A percentile compares a stretch with the other conserved stretches of the same genome.
phyloP scores from a whole-genome alignment of 1,140 invertebrate species.

The Drosophila miranda region DNA sequence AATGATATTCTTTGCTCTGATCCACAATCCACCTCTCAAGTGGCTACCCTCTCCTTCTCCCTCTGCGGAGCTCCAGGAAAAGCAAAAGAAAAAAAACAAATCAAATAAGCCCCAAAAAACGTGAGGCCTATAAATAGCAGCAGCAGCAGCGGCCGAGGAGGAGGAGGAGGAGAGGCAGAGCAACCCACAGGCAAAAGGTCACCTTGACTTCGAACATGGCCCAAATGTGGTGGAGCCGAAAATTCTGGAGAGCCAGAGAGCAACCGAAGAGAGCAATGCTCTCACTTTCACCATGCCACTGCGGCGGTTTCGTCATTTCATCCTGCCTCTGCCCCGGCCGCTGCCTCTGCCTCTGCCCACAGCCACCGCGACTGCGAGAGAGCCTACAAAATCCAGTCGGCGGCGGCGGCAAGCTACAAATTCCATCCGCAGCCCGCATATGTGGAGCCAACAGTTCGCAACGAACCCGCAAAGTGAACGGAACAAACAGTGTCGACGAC shows the following conservation, averaged over 20 bases:
- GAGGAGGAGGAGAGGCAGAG: conserved; percentile 6
- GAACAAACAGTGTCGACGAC: conserved; percentile 68
- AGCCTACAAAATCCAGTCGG: conserved; percentile 68
- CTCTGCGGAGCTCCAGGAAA: conserved; percentile 25
- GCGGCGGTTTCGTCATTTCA: conserved; percentile 71
- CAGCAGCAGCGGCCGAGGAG: not conserved
- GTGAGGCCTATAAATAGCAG: conserved; percentile 56
- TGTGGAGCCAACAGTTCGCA: conserved; percentile 65
- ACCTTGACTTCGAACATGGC: conserved; percentile 66
- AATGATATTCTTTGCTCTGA: too few species aligned
- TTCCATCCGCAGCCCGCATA: conserved; percentile 57
- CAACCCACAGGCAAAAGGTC: conserved; percentile 50
- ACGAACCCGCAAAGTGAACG: conserved; percentile 70
- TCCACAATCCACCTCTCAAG: too few species aligned
- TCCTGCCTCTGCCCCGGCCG: conserved; percentile 35
- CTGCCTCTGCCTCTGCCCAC: conserved; percentile 33
- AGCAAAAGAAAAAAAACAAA: conserved; percentile 12
- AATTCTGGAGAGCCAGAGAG: conserved; percentile 56
- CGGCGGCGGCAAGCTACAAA: conserved; percentile 47
- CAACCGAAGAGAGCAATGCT: conserved; percentile 21
- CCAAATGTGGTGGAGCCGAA: conserved; percentile 46
- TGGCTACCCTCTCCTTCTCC: too few species aligned
- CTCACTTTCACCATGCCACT: conserved; percentile 63
- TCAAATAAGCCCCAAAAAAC: conserved; percentile 28
- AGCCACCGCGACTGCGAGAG: conserved; percentile 24